These are phyloP conservation scores for Hydractinia echinata DNA, from an alignment of 30 jellyfish, hydroid and myxozoan species.

Conservation along the genomic window DNA sequence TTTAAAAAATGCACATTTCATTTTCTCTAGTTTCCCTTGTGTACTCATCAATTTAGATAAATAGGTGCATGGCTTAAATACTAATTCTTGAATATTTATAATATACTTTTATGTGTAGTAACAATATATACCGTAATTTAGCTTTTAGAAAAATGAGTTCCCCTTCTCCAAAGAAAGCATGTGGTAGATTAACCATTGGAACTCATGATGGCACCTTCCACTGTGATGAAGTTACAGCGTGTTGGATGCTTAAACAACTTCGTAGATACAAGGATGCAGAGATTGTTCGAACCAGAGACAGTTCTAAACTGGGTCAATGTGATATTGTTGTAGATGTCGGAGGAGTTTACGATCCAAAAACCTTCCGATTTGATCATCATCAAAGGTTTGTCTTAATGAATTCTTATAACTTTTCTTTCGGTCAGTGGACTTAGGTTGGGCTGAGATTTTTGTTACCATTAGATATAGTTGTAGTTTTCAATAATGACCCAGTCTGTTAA, in stretches of 20 bases:
- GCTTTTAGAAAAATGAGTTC: slow-evolving; percentile 11
- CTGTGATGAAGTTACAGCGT: slow-evolving; percentile 96
- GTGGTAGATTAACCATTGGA: slow-evolving; percentile 60
- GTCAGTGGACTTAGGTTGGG: too few relatives aligned
- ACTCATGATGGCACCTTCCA: slow-evolving; percentile 97
- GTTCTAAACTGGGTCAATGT: slow-evolving; percentile 58
- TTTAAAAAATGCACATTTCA: too few relatives aligned
- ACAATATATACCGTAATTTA: too few relatives aligned
- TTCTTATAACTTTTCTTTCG: too few relatives aligned
- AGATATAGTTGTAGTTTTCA: too few relatives aligned
- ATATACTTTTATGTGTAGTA: too few relatives aligned
- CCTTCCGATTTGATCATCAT: slow-evolving; percentile 87
- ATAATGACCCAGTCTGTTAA: too few relatives aligned
- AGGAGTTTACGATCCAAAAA: slow-evolving; percentile 74
- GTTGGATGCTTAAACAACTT: slow-evolving; percentile 69
- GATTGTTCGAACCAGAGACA: slow-evolving; percentile 70
- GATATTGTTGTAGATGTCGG: slow-evolving; percentile 98
- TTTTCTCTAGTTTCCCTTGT: too few relatives aligned
- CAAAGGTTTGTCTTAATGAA: slow-evolving; percentile 57
- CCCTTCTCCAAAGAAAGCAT: slow-evolving; percentile 17
- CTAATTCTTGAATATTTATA: too few relatives aligned
- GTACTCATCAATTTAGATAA: too few relatives aligned
- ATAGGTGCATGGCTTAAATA: too few relatives aligned
- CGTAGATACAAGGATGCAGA: slow-evolving; percentile 77
- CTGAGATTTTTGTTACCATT: too few relatives aligned